Evolutionary conservation across 64 coral and sea anemone species (phyloP), one percentile per base, ranked within the genome.

Genomic region (Stichodactyla helianthus): DNA sequence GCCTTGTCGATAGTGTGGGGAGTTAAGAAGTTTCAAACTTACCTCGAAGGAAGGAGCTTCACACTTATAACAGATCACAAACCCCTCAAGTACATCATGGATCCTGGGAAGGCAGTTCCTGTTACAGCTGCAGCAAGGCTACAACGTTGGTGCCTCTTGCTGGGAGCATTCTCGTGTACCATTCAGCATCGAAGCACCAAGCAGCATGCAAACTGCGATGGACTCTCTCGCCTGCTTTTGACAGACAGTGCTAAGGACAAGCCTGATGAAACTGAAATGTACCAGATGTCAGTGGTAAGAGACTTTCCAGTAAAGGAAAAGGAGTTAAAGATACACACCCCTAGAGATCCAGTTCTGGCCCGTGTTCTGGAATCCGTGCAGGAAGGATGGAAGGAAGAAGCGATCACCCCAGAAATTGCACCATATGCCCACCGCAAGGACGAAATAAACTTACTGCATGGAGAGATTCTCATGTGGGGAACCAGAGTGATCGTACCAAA

Each of bases 11-110:
- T 87, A 52, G 68, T 62, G 1, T 82, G 89, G 89, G 86, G 91
- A 50, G 65, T 89, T 18, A 35, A 79, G 82, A 93, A 86, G 87
- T 93, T 89, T 82, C 83, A 93, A 64, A n/a, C n/a, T n/a, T n/a
- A n/a, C n/a, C n/a, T n/a, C n/a, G n/a, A n/a, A n/a, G n/a, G n/a
- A n/a, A n/a, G n/a, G n/a, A n/a, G n/a, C n/a, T n/a, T n/a, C n/a
- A n/a, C n/a, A n/a, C n/a, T n/a, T n/a, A n/a, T n/a, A n/a, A n/a
- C n/a, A n/a, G n/a, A n/a, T n/a, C n/a, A n/a, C n/a, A n/a, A n/a
- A n/a, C n/a, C n/a, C n/a, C n/a, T n/a, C n/a, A n/a, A n/a, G n/a
- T n/a, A n/a, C n/a, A n/a, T n/a, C n/a, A n/a, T n/a, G n/a, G n/a
- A n/a, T n/a, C n/a, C n/a, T n/a, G n/a, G n/a, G n/a, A n/a, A n/a